Evolutionary conservation across 2,888 invertebrate genomes (phyloP).

Genomic region (Tachina lurida): DNA sequence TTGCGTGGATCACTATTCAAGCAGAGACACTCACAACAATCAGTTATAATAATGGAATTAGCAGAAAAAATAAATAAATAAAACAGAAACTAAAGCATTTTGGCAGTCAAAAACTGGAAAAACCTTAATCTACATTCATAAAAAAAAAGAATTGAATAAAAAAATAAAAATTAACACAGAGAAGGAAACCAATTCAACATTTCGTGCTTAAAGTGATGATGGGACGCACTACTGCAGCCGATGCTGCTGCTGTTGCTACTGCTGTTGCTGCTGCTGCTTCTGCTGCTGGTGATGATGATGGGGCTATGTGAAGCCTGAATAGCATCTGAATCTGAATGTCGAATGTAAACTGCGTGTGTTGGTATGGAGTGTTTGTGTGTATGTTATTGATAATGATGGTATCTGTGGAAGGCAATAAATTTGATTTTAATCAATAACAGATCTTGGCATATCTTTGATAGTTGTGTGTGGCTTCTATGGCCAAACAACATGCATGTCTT

Average conservation of each 20-base stretch:
- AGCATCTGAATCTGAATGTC: conserved; percentile 13
- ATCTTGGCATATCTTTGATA: conserved; percentile 69
- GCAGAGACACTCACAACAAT: not conserved
- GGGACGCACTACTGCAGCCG: not conserved
- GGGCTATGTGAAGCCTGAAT: conserved; percentile 21
- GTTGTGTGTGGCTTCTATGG: conserved; percentile 67
- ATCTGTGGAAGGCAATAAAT: conserved; percentile 69
- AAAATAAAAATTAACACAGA: not conserved
- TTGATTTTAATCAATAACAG: conserved; percentile 72
- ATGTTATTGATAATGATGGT: conserved; percentile 63
- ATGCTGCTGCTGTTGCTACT: not conserved
- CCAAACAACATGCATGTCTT: conserved; percentile 60
- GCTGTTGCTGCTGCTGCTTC: not conserved
- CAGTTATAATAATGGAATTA: conserved; percentile 1
- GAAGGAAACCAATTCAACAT: conserved; percentile 14
- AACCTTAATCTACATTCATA: conserved; percentile 28
- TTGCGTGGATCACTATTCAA: conserved; percentile 51
- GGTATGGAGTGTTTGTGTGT: conserved; percentile 53
- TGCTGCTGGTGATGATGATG: conserved; percentile 1
- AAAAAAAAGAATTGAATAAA: conserved; percentile 10
- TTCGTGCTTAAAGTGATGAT: conserved; percentile 55
- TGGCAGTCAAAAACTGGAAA: conserved; percentile 14
- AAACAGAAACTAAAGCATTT: conserved; percentile 7
- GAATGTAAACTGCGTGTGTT: conserved; percentile 11
- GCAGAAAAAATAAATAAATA: not conserved